phyloP scores from a whole-genome alignment of 2,888 invertebrate species.

The Leptinotarsa haldemani region DNA sequence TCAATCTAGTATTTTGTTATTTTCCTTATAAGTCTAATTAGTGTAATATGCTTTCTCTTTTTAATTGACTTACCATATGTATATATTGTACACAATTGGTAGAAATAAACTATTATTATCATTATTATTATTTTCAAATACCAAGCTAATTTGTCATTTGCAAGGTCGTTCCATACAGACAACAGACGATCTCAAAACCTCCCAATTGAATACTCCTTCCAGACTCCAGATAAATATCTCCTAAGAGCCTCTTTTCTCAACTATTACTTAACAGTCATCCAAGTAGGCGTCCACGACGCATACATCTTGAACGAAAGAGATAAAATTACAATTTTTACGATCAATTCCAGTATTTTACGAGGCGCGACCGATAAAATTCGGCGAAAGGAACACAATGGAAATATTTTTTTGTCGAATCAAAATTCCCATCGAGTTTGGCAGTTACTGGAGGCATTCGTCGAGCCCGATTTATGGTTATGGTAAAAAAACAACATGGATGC shows the following conservation, averaged over 20 bases:
- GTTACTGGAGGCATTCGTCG: conserved; percentile 51
- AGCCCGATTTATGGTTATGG: conserved; percentile 59
- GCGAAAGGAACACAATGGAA: conserved; percentile 49
- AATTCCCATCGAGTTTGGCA: conserved; percentile 56
- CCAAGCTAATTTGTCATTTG: not conserved
- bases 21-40: too few species aligned
- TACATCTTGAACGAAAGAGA: conserved; percentile 27
- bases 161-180: not conserved
- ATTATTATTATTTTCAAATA: too few species aligned
- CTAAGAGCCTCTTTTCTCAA: conserved; percentile 14
- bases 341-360: conserved; percentile 49
- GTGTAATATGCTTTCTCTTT: too few species aligned
- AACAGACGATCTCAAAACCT: not conserved
- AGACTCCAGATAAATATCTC: conserved; percentile 17
- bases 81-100: too few species aligned
- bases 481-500: conserved; percentile 48
- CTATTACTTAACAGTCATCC: conserved; percentile 7
- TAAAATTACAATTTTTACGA: conserved; percentile 44
- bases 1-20: too few species aligned
- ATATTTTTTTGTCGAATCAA: conserved; percentile 56
- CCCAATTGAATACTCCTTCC: not conserved
- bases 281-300: conserved; percentile 16
- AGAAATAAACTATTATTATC: too few species aligned
- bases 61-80: too few species aligned
- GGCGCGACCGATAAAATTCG: conserved; percentile 46